A percentile compares a stretch with the other conserved stretches of the same genome.
phyloP scores from a whole-genome alignment of 1,140 invertebrate genomes.

The Chlorops oryzae region DNA sequence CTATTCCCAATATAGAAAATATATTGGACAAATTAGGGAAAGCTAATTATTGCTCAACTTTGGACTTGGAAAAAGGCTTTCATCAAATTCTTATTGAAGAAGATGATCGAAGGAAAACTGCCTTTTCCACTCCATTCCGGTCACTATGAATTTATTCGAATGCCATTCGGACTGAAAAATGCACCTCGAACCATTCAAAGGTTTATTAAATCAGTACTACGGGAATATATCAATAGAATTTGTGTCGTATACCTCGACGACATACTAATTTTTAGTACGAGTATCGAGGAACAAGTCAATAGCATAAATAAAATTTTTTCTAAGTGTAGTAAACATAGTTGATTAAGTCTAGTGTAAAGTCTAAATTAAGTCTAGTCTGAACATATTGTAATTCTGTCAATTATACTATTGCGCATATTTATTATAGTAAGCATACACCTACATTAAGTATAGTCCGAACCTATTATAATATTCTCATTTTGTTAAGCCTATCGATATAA shows the following conservation, averaged over 20 bases:
- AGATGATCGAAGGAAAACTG: slow-evolving; percentile 16
- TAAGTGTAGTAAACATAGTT: too few species aligned
- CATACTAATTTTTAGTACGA: slow-evolving; percentile 21
- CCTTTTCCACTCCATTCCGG: slow-evolving; percentile 18
- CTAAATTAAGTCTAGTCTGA: too few species aligned
- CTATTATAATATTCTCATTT: too few species aligned
- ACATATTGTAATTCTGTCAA: too few species aligned
- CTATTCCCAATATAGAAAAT: slow-evolving; percentile 21
- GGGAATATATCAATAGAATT: slow-evolving; percentile 14
- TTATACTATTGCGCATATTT: too few species aligned
- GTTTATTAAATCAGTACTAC: slow-evolving; percentile 27
- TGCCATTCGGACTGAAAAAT: slow-evolving; percentile 42
- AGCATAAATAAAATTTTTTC: too few species aligned
- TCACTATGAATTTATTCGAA: slow-evolving; percentile 19
- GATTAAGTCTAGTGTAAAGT: too few species aligned
- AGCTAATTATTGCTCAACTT: slow-evolving; percentile 20
- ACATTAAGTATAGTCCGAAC: too few species aligned
- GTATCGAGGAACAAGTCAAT: too few species aligned
- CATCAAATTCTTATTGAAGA: slow-evolving; percentile 22
- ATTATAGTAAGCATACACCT: too few species aligned
- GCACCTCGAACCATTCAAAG: slow-evolving; percentile 24
- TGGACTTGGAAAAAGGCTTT: slow-evolving; percentile 25
- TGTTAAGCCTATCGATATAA: too few species aligned
- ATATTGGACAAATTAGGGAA: slow-evolving; percentile 17
- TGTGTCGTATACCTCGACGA: slow-evolving; percentile 27